Percentiles rank a stretch among this genome's conserved stretches.
Evolutionary conservation across 2,113 vertebrate genomes (phyloP).

Genomic region (Gallinago media): DNA sequence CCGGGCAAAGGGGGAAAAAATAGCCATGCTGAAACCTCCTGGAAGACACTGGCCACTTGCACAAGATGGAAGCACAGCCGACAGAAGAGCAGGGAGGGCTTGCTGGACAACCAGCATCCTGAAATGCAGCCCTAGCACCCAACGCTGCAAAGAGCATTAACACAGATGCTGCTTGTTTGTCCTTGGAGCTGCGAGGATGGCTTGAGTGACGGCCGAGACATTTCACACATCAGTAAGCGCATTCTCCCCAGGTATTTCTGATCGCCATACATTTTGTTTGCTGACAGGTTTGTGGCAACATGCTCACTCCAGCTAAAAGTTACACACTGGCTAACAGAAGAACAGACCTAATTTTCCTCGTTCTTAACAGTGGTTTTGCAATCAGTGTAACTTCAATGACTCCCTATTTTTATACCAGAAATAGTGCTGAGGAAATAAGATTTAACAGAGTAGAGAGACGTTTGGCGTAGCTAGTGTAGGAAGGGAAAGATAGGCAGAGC

Average conservation of each 20-base stretch:
- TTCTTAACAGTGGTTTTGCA: neutral
- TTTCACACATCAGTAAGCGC: conserved; percentile 1
- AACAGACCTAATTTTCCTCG: neutral
- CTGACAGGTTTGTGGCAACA: neutral
- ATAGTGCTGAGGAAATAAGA: neutral
- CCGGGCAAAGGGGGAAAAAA: neutral
- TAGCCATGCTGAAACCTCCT: fast-evolving
- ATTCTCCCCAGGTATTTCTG: conserved; percentile 31
- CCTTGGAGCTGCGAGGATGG: neutral
- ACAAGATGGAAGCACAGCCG: fast-evolving
- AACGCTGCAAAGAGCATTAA: neutral
- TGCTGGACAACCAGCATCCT: fast-evolving
- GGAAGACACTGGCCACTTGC: neutral
- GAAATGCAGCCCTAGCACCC: neutral
- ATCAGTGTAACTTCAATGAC: neutral
- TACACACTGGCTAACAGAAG: neutral
- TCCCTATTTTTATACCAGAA: neutral
- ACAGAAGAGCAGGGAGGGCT: neutral
- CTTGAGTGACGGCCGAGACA: neutral
- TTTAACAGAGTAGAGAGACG: neutral
- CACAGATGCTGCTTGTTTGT: neutral
- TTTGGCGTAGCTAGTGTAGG: neutral
- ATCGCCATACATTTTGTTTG: neutral
- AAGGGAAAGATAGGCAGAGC: neutral
- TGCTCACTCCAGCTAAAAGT: neutral